Percentiles rank a stretch among this genome's conserved stretches.
Conservation (phyloP, 2,888 invertebrate species). For the Argyra leucocephala region DNA sequence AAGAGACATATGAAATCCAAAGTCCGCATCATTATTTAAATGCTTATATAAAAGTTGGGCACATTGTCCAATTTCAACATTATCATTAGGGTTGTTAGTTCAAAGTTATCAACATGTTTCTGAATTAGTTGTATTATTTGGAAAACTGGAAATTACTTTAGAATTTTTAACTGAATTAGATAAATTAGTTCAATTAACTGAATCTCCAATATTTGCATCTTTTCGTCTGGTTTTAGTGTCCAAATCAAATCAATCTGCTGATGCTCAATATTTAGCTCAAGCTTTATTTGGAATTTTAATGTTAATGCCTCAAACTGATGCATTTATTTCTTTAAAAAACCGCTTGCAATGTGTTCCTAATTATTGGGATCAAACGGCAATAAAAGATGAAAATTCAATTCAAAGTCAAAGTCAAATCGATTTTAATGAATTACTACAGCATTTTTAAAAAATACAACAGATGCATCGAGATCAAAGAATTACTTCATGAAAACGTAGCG, state of each 20-base stretch:
- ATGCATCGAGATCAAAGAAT: conserved; percentile 50
- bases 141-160: conserved; percentile 88
- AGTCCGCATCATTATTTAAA: conserved; percentile 70
- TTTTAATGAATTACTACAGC: conserved; percentile 57
- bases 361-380: conserved; percentile 46
- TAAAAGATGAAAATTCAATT: conserved; percentile 36
- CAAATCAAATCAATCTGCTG: conserved; percentile 60
- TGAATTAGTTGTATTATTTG: conserved; percentile 76
- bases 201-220: conserved; percentile 99
- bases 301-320: conserved; percentile 95
- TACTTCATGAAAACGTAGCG: conserved; percentile 38
- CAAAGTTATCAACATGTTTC: conserved; percentile 93
- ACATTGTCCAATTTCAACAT: conserved; percentile 91
- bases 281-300: conserved; percentile 92
- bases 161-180: conserved; percentile 95
- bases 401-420: conserved; percentile 48
- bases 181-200: conserved; percentile 91
- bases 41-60: conserved; percentile 91
- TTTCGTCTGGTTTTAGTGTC: conserved; percentile 79
- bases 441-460: conserved; percentile 69
- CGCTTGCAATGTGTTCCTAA: conserved; percentile 73
- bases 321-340: conserved; percentile 75
- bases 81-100: conserved; percentile 86
- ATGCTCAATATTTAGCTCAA: conserved; percentile 71
- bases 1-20: conserved; percentile 69